A percentile compares a stretch with the other conserved stretches of the same genome.
phyloP scores from a whole-genome alignment of 2,113 vertebrate genomes.

The Urocolius indicus region DNA sequence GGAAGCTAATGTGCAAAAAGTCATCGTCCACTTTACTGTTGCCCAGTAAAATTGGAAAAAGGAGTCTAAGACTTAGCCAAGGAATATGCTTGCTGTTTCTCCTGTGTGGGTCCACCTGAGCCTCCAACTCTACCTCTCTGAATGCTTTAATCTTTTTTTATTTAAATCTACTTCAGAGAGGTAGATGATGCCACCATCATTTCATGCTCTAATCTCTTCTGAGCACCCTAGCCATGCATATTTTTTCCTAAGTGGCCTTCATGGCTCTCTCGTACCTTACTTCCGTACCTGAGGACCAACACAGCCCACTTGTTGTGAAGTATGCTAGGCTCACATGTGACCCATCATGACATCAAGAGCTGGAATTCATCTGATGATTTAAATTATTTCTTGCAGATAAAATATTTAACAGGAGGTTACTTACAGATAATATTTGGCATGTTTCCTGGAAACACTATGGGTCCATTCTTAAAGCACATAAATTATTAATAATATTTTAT shows the following conservation, averaged over 20 bases:
- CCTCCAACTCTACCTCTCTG: background rate
- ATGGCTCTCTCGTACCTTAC: background rate
- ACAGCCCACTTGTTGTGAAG: background rate
- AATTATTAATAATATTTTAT: conserved; percentile 26
- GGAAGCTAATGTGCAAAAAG: background rate
- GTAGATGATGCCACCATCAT: background rate
- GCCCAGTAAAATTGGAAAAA: background rate
- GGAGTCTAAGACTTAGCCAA: background rate
- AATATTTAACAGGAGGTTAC: conserved; percentile 19
- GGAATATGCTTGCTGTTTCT: background rate
- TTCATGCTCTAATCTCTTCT: background rate
- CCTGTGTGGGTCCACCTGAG: background rate
- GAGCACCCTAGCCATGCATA: background rate
- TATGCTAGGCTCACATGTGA: background rate
- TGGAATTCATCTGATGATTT: background rate
- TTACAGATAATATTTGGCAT: background rate
- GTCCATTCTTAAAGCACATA: background rate
- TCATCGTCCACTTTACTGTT: background rate
- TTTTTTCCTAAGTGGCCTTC: background rate
- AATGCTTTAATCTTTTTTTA: background rate
- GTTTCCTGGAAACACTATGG: background rate
- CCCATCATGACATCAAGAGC: background rate
- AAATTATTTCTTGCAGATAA: conserved; percentile 15
- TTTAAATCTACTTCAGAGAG: background rate
- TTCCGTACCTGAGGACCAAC: background rate